phyloP scores from a whole-genome alignment of 1,140 invertebrate species.

The Manduca sexta region DNA sequence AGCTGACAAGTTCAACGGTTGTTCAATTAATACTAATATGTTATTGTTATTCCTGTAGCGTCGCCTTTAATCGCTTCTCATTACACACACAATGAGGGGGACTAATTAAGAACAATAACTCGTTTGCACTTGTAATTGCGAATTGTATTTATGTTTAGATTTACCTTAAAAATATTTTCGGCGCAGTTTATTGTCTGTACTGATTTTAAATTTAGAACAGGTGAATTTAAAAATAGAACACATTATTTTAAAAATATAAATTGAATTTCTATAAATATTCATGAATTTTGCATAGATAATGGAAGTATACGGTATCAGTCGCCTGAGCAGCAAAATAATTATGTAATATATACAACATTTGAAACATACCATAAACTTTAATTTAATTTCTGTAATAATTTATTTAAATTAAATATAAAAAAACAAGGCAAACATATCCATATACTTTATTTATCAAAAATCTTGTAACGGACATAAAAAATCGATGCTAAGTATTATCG shows the following conservation, averaged over 20 bases:
- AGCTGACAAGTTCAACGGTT: constrained; percentile 6
- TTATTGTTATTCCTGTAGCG: constrained; percentile 15
- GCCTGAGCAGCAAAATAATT: too few species aligned
- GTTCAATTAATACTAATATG: constrained; percentile 6
- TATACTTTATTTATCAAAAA: background rate
- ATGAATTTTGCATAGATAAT: too few species aligned
- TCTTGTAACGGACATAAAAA: background rate
- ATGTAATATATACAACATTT: too few species aligned
- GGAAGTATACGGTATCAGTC: too few species aligned
- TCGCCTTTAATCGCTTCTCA: constrained; percentile 14
- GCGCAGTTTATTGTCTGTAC: background rate
- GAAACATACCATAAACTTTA: too few species aligned
- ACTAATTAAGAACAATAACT: constrained; percentile 15
- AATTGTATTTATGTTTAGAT: background rate
- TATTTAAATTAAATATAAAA: background rate
- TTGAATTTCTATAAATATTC: too few species aligned
- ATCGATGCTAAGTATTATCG: background rate
- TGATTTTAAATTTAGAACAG: background rate
- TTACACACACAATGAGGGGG: constrained; percentile 18
- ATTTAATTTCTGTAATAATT: too few species aligned
- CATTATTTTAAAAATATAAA: background rate
- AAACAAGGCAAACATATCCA: background rate
- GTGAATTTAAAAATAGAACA: background rate
- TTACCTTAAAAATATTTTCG: background rate
- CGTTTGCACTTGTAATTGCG: constrained; percentile 8